Conservation (phyloP, 2,113 vertebrate species). For the Anolis carolinensis region DNA sequence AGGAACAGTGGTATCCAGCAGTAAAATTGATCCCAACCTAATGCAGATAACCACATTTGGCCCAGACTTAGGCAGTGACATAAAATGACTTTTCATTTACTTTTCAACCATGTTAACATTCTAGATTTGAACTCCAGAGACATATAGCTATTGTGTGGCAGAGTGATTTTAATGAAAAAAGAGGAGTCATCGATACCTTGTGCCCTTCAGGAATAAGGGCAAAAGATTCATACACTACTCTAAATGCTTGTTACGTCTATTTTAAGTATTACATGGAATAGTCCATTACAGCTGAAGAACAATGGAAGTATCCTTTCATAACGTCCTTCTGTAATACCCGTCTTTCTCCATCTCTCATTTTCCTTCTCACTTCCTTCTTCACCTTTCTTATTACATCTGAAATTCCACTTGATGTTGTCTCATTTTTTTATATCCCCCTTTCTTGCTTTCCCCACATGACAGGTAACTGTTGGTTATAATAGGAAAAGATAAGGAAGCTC, state of each 20-base stretch:
- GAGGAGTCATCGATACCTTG: not conserved
- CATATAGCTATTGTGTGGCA: not conserved
- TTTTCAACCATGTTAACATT: no score
- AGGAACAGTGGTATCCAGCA: no score
- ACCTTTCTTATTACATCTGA: not conserved
- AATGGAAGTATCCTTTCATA: not conserved
- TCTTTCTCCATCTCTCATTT: no score
- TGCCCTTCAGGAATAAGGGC: no score
- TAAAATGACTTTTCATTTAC: no score
- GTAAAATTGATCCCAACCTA: no score
- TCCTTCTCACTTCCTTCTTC: not conserved
- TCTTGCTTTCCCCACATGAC: not conserved
- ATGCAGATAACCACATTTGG: no score
- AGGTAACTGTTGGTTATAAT: conserved; percentile 19
- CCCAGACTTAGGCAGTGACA: no score
- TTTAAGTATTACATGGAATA: not conserved
- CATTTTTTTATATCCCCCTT: not conserved
- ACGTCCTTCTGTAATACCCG: not conserved
- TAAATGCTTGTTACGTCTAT: not conserved
- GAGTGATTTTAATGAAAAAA: no score
- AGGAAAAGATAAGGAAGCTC: conserved; percentile 1
- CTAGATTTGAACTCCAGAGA: not conserved
- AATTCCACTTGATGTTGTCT: not conserved
- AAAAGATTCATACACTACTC: not conserved
- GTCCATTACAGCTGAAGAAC: not conserved